phyloP scores from a whole-genome alignment of 2,888 invertebrate genomes.

The Eupeodes luniger region DNA sequence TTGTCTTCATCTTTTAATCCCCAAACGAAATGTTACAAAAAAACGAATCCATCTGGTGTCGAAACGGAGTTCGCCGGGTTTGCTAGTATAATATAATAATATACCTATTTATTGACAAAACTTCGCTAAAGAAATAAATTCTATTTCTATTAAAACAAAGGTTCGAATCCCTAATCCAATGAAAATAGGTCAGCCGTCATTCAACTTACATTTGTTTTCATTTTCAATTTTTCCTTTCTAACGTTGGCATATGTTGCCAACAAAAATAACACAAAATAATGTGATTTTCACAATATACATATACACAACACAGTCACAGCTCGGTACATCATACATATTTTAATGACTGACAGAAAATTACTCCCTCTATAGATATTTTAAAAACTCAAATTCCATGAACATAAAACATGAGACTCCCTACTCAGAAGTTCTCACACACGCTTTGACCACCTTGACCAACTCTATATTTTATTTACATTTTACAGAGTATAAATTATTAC shows the following conservation, averaged over 20 bases:
- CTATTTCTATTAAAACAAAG: neutral
- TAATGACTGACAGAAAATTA: constrained; percentile 42
- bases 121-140: neutral
- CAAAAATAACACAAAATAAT: neutral
- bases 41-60: no score
- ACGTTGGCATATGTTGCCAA: neutral
- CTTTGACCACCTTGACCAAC: constrained; percentile 34
- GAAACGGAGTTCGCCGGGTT: no score
- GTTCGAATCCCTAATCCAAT: neutral
- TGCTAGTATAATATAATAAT: no score
- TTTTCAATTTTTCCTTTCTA: neutral
- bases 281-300: neutral
- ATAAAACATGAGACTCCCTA: constrained; percentile 15
- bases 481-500: neutral
- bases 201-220: neutral
- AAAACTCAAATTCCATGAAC: constrained; percentile 47
- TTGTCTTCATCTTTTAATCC: no score
- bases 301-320: neutral
- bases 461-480: neutral
- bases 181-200: neutral
- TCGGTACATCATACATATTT: neutral
- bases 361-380: no score
- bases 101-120: no score
- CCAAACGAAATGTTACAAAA: no score
- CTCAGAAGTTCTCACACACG: constrained; percentile 28